A percentile compares a stretch with the other conserved stretches of the same genome.
Conservation (phyloP, 2,888 invertebrate species). For the Arrhopalites spinosus region DNA sequence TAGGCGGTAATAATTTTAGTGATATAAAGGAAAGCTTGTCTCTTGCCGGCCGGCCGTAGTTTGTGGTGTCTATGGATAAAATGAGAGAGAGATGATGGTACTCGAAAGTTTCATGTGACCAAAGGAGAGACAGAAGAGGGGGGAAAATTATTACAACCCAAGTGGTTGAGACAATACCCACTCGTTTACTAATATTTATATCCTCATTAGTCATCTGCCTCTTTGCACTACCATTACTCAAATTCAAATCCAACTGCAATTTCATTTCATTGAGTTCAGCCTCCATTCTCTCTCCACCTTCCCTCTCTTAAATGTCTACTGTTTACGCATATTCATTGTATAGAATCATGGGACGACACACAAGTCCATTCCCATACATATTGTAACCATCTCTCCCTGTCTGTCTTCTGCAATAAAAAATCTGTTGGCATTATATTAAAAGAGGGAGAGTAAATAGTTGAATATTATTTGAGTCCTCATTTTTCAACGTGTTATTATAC, state of each 20-base stretch:
- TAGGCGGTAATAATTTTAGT: constrained; percentile 13
- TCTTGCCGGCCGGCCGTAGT: neutral
- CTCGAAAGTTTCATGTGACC: constrained; percentile 29
- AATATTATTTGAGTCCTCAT: neutral
- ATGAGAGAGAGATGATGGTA: too few species aligned
- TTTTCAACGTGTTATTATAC: constrained; percentile 21
- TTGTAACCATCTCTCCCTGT: neutral
- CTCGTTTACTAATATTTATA: constrained; percentile 55
- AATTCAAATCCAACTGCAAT: constrained; percentile 43
- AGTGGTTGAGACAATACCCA: constrained; percentile 38
- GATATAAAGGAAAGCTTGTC: neutral
- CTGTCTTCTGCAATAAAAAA: too few species aligned
- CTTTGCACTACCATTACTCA: constrained; percentile 40
- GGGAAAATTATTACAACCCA: constrained; percentile 37
- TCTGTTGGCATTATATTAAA: too few species aligned
- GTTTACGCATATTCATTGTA: constrained; percentile 27
- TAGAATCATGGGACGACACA: neutral
- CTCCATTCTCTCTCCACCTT: constrained; percentile 18
- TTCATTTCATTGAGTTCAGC: constrained; percentile 48
- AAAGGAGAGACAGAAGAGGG: too few species aligned
- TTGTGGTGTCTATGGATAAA: too few species aligned
- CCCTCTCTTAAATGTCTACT: neutral
- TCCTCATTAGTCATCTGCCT: constrained; percentile 55
- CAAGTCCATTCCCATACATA: too few species aligned
- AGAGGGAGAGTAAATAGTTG: constrained; percentile 5